A percentile compares a stretch with the other conserved stretches of the same genome.
These are phyloP conservation scores for Hermetia illucens DNA, from an alignment of 1,140 invertebrate genomes.

Conservation along the genomic window DNA sequence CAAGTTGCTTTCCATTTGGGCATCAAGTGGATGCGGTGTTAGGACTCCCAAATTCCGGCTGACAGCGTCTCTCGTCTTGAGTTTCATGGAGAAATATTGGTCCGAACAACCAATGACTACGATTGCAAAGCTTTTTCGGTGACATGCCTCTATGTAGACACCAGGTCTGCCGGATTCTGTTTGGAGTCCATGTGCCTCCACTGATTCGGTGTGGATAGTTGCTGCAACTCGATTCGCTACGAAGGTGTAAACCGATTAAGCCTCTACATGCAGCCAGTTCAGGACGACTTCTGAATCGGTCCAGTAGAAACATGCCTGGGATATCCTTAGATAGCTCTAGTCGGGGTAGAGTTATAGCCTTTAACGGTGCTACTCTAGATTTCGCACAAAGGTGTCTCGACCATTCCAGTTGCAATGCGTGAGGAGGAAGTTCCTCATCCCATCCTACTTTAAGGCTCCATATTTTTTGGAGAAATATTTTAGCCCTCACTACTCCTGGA, in stretches of 20 bases:
- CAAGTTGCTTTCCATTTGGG: too few relatives aligned
- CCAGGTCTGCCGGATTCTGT: too few relatives aligned
- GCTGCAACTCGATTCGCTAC: constrained; percentile 17
- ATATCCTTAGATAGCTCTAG: constrained; percentile 5
- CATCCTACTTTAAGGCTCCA: constrained; percentile 26
- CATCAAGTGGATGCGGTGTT: too few relatives aligned
- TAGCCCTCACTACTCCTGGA: constrained; percentile 22
- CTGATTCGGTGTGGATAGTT: constrained; percentile 5
- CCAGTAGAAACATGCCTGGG: neutral
- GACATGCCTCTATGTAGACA: constrained; percentile 9
- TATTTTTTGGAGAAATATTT: constrained; percentile 30
- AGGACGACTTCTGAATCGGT: constrained; percentile 3
- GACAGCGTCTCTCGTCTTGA: too few relatives aligned
- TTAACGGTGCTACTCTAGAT: constrained; percentile 3
- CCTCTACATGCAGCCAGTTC: neutral
- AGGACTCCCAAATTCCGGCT: too few relatives aligned
- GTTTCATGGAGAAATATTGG: too few relatives aligned
- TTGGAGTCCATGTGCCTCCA: constrained; percentile 18
- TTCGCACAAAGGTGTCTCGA: constrained; percentile 2
- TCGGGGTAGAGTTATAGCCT: constrained; percentile 3
- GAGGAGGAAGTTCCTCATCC: constrained; percentile 25
- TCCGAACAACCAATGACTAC: too few relatives aligned
- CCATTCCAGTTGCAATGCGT: constrained; percentile 6
- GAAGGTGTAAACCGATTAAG: constrained; percentile 11
- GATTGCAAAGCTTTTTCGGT: too few relatives aligned